Conservation (phyloP, 2,797 vertebrate genomes). For the Arnoldichthys spilopterus region DNA sequence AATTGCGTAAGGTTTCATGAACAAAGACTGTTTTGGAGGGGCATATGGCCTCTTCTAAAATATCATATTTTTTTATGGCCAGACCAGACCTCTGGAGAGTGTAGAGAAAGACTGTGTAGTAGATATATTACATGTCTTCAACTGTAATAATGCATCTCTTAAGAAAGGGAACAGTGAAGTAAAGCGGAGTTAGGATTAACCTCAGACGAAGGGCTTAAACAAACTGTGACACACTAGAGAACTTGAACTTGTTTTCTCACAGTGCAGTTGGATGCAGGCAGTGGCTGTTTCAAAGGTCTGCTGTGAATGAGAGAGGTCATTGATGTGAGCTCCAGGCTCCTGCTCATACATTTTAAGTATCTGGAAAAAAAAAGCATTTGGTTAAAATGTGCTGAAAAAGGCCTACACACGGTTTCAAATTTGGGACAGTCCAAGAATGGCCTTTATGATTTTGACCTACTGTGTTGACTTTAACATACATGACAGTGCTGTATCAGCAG, state of each 20-base stretch:
- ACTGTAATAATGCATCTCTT: slow-evolving; percentile 22
- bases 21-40: slow-evolving; percentile 54
- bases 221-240: slow-evolving; percentile 75
- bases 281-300: slow-evolving; percentile 35
- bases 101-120: slow-evolving; percentile 28
- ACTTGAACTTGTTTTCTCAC: slow-evolving; percentile 51
- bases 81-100: slow-evolving; percentile 51
- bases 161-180: slow-evolving; percentile 39
- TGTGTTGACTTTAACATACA: background rate
- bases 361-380: background rate
- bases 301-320: slow-evolving; percentile 9
- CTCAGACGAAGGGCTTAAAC: slow-evolving; percentile 67
- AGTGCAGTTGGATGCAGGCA: slow-evolving; percentile 45
- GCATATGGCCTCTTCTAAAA: slow-evolving; percentile 41
- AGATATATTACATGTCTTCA: slow-evolving; percentile 29
- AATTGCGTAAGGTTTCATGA: slow-evolving; percentile 43
- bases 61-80: slow-evolving; percentile 68
- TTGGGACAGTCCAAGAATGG: no score
- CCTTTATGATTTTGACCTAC: background rate
- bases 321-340: slow-evolving; percentile 38
- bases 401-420: background rate
- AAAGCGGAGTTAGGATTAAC: slow-evolving; percentile 28
- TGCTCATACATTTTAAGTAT: slow-evolving; percentile 46
- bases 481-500: background rate
- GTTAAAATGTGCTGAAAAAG: background rate